Evolutionary conservation across 2,113 vertebrate species (phyloP), one percentile per base, ranked within the genome.

Genomic region (Melospiza georgiana): DNA sequence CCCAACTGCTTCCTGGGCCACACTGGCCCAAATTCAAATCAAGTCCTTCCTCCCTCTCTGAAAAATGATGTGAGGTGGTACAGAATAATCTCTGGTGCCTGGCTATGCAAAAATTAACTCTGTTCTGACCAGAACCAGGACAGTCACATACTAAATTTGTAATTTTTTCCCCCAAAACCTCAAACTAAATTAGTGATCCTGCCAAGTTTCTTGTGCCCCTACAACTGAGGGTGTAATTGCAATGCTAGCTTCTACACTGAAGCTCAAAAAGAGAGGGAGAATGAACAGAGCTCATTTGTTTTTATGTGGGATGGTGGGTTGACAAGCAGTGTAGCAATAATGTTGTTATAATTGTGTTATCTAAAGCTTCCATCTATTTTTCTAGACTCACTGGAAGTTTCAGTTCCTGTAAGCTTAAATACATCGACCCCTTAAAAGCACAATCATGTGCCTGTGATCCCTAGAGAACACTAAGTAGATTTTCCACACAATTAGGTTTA

Each of bases 341-440:
- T 37, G 22, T 58, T 90, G 63, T 78, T 84, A 55, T 31, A 89
- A 87, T 1, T 46, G 33, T 54, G n/a, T 82, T 94, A 95, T 94
- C 83, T 97, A 92, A 96, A 96, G 52, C 65, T 78, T 84, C 75
- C 68, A 96, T 84, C 85, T 95, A 39, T 95, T 97, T 96, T 95
- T 81, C 61, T 84, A 82, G 85, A 68, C 61, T 78, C 62, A 18
- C 6, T 93, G 35, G 12, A 90, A 89, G 44, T 92, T 82, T 90
- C 73, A 79, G 73, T 82, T 95, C 85, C 93, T 88, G 90, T 72
- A 93, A 93, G 73, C 69, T 92, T 78, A 74, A 95, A 90, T 74
- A 74, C 39, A 88, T 72, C 4, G 2, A 93, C 79, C 77, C 80
- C 89, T 92, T 92, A 95, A 86, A 93, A 96, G 94, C 85, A 93